Conservation (phyloP, 2,113 vertebrate genomes). For the sheep (Ovis aries) region DNA sequence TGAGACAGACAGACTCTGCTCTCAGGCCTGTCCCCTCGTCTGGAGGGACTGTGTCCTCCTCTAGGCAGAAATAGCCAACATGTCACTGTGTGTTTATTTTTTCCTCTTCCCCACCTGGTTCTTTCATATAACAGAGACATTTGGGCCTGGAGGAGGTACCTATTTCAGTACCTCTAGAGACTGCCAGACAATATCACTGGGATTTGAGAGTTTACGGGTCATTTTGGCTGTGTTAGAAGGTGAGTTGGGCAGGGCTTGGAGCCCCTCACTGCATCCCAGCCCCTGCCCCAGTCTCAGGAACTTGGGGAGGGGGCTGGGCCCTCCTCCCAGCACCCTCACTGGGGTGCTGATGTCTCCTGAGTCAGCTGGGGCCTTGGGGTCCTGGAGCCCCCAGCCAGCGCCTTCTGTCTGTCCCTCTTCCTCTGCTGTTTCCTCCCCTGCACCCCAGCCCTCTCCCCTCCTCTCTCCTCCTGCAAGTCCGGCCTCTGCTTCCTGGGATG, state of each 20-base stretch:
- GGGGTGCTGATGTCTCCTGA: not conserved
- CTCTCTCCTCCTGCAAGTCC: not conserved
- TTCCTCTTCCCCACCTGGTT: not conserved
- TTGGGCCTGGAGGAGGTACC: accelerated
- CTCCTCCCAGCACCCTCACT: accelerated
- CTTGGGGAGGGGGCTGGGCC: not conserved
- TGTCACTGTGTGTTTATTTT: not conserved
- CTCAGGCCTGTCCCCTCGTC: accelerated
- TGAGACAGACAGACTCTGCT: not conserved
- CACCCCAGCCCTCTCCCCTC: not conserved
- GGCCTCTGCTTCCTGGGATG: not conserved
- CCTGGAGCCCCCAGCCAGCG: not conserved
- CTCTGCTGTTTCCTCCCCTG: too few relatives aligned
- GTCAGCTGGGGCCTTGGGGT: not conserved
- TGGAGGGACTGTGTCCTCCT: not conserved
- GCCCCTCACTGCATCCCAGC: accelerated
- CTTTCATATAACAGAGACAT: not conserved
- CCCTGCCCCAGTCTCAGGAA: accelerated
- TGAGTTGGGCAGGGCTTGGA: not conserved
- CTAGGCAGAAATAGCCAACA: accelerated
- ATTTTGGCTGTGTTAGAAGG: not conserved
- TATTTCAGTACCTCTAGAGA: not conserved
- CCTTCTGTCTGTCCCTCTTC: not conserved
- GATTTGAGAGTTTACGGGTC: not conserved
- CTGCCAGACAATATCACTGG: accelerated